phyloP scores from a whole-genome alignment of 2,797 vertebrate species.

The Pipistrellus kuhlii region DNA sequence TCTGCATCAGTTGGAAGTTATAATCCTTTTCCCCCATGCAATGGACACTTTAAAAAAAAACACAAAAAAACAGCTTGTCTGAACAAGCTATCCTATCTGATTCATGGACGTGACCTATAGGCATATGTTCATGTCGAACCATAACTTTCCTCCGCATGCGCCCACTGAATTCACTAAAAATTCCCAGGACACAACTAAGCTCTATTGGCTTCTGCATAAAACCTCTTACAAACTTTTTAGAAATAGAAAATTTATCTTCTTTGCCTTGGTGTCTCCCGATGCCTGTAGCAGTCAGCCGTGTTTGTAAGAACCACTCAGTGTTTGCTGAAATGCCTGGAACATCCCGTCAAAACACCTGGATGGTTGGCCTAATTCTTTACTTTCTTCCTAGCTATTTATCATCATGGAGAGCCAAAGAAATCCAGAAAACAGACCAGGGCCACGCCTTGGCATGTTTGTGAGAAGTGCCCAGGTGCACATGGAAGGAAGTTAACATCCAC shows the following conservation, averaged over 20 bases:
- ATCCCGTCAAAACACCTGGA: conserved; percentile 70
- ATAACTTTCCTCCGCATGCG: background rate
- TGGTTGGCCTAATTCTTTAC: conserved; percentile 28
- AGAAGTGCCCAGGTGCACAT: background rate
- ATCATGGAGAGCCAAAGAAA: conserved; percentile 66
- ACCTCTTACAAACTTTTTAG: background rate
- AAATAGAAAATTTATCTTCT: conserved; percentile 34
- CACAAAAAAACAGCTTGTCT: background rate
- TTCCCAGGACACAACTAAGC: background rate
- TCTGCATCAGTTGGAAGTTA: background rate
- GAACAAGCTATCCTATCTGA: background rate
- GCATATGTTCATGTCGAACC: background rate
- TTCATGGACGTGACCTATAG: background rate
- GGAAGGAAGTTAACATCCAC: background rate
- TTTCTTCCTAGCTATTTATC: conserved; percentile 64
- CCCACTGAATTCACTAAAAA: background rate
- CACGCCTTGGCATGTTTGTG: background rate
- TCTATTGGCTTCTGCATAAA: background rate
- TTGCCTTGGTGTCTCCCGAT: background rate
- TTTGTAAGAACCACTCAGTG: conserved; percentile 31
- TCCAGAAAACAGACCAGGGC: conserved; percentile 59
- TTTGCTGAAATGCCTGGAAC: conserved; percentile 27
- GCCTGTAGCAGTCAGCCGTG: background rate
- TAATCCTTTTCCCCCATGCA: background rate
- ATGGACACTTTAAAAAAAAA: background rate